A percentile compares a stretch with the other conserved stretches of the same genome.
Conservation (phyloP, 2,888 invertebrate genomes). For the Bellardia bayeri region DNA sequence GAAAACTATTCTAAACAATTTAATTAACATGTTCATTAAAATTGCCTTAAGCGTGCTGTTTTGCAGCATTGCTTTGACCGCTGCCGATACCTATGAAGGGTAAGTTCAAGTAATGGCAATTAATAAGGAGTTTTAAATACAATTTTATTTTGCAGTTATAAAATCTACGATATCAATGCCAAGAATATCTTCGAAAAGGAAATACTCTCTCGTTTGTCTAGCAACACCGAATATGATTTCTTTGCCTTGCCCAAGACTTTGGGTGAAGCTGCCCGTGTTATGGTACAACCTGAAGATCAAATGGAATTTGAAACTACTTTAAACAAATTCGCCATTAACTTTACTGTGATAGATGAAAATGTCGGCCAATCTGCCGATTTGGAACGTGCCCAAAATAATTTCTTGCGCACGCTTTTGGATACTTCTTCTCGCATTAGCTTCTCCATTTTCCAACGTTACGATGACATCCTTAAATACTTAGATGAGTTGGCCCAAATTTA, state of each 20-base stretch:
- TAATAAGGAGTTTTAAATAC: neutral
- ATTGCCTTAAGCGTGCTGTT: constrained; percentile 64
- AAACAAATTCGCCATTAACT: constrained; percentile 75
- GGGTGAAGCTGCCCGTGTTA: constrained; percentile 78
- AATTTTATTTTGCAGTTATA: constrained; percentile 77
- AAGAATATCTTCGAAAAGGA: constrained; percentile 77
- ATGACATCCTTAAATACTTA: constrained; percentile 85
- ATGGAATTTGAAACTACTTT: constrained; percentile 77
- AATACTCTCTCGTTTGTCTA: constrained; percentile 76
- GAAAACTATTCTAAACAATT: neutral
- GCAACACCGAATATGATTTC: constrained; percentile 79
- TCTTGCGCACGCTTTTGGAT: constrained; percentile 70
- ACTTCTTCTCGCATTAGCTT: constrained; percentile 76
- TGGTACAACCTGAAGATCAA: constrained; percentile 81
- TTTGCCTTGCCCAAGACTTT: constrained; percentile 78
- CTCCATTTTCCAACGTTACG: constrained; percentile 77
- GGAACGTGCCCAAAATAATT: constrained; percentile 76
- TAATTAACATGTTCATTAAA: constrained; percentile 65
- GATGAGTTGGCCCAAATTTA: constrained; percentile 84
- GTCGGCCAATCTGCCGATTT: constrained; percentile 76
- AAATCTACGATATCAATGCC: constrained; percentile 80
- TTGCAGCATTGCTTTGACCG: constrained; percentile 58
- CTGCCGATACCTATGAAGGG: constrained; percentile 63
- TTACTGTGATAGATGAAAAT: constrained; percentile 76
- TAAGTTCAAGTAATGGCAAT: constrained; percentile 25